phyloP scores from a whole-genome alignment of 2,113 vertebrate genomes.

The Gallinago paraguaiae region DNA sequence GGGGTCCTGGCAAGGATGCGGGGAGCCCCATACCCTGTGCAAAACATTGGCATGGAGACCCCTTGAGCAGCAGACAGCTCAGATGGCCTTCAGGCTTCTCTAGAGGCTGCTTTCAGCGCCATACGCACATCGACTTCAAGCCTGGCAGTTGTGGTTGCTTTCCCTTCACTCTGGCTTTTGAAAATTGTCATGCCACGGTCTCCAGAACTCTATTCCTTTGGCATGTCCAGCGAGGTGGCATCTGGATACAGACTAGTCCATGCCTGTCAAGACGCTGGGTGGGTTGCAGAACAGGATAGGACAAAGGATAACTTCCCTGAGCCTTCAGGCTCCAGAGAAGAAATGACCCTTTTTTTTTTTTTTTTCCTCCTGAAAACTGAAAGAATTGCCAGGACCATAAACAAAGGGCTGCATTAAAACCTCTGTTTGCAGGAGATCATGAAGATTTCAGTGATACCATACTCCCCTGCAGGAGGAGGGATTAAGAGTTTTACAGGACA shows the following conservation, averaged over 20 bases:
- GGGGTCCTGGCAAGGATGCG: not conserved
- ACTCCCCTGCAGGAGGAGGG: not conserved
- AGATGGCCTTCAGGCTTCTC: not conserved
- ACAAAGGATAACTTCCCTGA: not conserved
- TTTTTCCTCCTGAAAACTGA: not conserved
- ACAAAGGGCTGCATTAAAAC: conserved; percentile 42
- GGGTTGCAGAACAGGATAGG: not conserved
- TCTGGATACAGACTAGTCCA: not conserved
- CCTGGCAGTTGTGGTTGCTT: not conserved
- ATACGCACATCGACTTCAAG: accelerated
- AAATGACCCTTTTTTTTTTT: not conserved
- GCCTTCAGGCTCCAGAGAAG: conserved; percentile 14
- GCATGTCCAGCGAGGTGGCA: not conserved
- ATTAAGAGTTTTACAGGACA: not conserved
- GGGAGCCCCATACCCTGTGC: not conserved
- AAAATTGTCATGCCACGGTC: not conserved
- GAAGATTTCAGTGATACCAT: not conserved
- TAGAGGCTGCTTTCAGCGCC: not conserved
- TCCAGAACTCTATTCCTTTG: not conserved
- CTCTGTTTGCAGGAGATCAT: not conserved
- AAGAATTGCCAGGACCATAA: conserved; percentile 14
- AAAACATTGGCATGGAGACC: not conserved
- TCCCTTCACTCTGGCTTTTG: not conserved
- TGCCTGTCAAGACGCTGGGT: not conserved
- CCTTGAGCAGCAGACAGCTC: not conserved